Percentiles rank a stretch among this genome's conserved stretches.
Evolutionary conservation across 2,113 vertebrate species (phyloP).

Genomic region (Petrocephalus microphthalmus): DNA sequence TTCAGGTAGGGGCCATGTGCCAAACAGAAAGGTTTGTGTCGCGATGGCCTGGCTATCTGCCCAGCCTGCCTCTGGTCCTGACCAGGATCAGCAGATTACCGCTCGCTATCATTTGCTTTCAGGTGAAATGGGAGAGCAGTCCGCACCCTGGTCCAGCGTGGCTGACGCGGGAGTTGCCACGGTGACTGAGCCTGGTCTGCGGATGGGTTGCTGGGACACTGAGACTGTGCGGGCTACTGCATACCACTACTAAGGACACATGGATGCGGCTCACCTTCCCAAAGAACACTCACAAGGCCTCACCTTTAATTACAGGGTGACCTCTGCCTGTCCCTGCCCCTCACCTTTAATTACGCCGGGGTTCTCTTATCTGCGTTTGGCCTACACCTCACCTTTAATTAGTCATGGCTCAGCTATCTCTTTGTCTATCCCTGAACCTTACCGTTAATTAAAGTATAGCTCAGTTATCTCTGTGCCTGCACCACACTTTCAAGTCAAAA

Average conservation of each 20-base stretch:
- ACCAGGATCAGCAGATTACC: background rate
- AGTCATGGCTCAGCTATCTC: background rate
- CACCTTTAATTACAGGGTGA: background rate
- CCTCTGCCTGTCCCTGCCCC: background rate
- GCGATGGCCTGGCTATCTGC: background rate
- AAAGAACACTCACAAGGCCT: conserved; percentile 33
- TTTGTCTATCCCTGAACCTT: background rate
- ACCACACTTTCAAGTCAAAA: background rate
- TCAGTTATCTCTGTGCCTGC: background rate
- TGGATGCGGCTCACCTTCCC: conserved; percentile 52
- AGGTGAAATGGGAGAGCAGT: background rate
- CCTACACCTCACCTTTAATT: background rate
- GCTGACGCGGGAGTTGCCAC: background rate
- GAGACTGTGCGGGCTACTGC: conserved; percentile 47
- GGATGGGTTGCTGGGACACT: conserved; percentile 41
- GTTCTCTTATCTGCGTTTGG: background rate
- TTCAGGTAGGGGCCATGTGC: background rate
- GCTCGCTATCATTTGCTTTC: background rate
- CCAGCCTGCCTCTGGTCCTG: background rate
- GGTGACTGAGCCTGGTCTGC: background rate
- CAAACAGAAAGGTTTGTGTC: background rate
- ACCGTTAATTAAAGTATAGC: background rate
- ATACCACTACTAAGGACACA: conserved; percentile 54
- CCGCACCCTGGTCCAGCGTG: background rate
- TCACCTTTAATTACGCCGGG: background rate